phyloP scores from a whole-genome alignment of 2,888 invertebrate species.

The Vesta saturnalis region DNA sequence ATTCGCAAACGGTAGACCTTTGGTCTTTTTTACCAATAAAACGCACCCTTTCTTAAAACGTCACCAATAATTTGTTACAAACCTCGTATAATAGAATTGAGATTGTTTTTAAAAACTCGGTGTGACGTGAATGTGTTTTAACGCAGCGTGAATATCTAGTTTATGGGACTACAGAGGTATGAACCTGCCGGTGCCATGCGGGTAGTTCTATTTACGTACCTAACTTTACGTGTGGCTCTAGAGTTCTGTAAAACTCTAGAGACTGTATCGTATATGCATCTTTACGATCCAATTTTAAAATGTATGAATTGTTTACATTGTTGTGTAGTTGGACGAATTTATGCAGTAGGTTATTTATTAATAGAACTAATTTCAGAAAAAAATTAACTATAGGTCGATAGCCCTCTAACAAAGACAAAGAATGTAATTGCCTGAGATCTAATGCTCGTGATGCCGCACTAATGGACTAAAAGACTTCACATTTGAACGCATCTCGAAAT shows the following conservation, averaged over 20 bases:
- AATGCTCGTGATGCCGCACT: slow-evolving; percentile 32
- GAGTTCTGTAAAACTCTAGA: slow-evolving; percentile 27
- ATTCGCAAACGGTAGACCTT: slow-evolving; percentile 35
- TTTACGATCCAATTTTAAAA: slow-evolving; percentile 44
- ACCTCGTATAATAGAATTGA: slow-evolving; percentile 20
- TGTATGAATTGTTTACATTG: slow-evolving; percentile 37
- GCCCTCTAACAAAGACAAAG: background rate
- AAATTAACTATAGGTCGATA: background rate
- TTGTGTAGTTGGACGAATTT: background rate
- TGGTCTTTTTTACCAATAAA: slow-evolving; percentile 41
- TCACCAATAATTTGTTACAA: slow-evolving; percentile 43
- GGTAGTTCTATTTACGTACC: slow-evolving; percentile 46
- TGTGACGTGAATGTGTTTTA: slow-evolving; percentile 18
- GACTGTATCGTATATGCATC: slow-evolving; percentile 25
- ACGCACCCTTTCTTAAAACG: slow-evolving; percentile 39
- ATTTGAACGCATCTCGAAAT: slow-evolving; percentile 27
- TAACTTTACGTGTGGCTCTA: slow-evolving; percentile 28
- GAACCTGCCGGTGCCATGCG: slow-evolving; percentile 42
- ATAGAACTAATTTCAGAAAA: background rate
- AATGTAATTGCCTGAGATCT: slow-evolving; percentile 32
- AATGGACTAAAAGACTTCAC: slow-evolving; percentile 30
- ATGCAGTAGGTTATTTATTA: background rate
- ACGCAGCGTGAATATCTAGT: slow-evolving; percentile 38
- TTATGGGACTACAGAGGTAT: slow-evolving; percentile 47
- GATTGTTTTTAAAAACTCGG: slow-evolving; percentile 25